These are phyloP conservation scores for Drosophila nigromelanica DNA, from an alignment of 1,140 invertebrate genomes.

Conservation along the genomic window DNA sequence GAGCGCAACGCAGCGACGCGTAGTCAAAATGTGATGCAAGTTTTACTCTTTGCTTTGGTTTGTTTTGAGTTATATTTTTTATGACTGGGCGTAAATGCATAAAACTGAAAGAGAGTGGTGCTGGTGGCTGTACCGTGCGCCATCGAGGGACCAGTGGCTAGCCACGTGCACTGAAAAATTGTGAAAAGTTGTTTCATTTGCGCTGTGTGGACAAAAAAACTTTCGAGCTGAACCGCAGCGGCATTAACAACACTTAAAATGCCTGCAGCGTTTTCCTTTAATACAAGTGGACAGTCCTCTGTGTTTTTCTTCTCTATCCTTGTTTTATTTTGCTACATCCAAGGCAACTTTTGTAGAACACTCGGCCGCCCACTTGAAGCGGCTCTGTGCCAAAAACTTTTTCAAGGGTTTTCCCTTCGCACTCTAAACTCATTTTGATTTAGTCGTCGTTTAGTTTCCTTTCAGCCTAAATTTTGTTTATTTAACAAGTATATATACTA, in stretches of 20 bases:
- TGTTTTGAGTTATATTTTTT: constrained; percentile 64
- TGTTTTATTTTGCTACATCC: constrained; percentile 12
- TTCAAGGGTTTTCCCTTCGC: constrained; percentile 43
- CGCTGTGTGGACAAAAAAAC: constrained; percentile 47
- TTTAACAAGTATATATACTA: constrained; percentile 38
- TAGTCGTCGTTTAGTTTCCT: constrained; percentile 63
- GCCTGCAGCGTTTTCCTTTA: constrained; percentile 79
- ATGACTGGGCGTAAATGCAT: constrained; percentile 65
- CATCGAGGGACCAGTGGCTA: constrained; percentile 30
- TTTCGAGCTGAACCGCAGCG: constrained; percentile 61
- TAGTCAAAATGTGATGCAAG: constrained; percentile 64
- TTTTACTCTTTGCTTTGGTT: constrained; percentile 46
- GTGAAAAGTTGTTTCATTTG: constrained; percentile 77
- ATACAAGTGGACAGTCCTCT: constrained; percentile 74
- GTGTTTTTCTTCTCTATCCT: constrained; percentile 23
- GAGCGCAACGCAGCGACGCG: constrained; percentile 58
- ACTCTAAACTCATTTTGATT: constrained; percentile 67
- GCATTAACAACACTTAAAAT: constrained; percentile 81
- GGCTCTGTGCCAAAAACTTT: constrained; percentile 45
- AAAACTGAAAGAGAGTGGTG: constrained; percentile 48
- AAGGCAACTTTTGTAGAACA: constrained; percentile 50
- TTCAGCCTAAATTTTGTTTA: constrained; percentile 58
- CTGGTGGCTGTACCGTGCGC: constrained; percentile 12
- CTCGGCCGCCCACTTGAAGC: constrained; percentile 57
- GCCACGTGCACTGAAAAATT: constrained; percentile 50